phyloP scores from a whole-genome alignment of 2,113 vertebrate genomes.

The Lonchura striata region DNA sequence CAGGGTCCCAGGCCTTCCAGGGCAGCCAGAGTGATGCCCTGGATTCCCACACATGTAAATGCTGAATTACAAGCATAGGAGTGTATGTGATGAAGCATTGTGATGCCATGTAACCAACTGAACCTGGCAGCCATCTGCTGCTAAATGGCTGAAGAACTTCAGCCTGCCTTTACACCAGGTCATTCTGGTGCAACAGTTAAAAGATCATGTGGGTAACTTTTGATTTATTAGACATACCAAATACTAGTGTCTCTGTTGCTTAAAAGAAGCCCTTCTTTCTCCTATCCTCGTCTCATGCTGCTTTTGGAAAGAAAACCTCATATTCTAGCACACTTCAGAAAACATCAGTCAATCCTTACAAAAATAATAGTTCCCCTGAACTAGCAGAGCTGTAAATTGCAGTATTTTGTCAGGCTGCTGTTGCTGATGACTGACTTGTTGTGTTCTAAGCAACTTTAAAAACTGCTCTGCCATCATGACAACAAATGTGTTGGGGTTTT shows the following conservation, averaged over 20 bases:
- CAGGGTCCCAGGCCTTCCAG: too few relatives aligned
- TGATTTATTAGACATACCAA: background rate
- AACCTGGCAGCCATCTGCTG: background rate
- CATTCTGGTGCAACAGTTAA: background rate
- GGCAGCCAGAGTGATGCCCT: too few relatives aligned
- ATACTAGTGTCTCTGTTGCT: background rate
- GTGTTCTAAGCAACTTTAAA: background rate
- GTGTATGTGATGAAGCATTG: background rate
- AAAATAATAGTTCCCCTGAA: conserved; percentile 19
- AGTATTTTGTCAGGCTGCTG: conserved; percentile 24
- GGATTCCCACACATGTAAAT: too few relatives aligned
- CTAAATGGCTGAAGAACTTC: background rate
- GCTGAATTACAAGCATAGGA: background rate
- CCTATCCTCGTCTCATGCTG: background rate
- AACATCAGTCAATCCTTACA: background rate
- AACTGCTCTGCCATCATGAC: background rate
- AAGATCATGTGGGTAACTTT: background rate
- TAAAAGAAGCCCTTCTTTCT: background rate
- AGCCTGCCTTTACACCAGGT: background rate
- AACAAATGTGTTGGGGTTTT: background rate
- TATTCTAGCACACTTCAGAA: background rate
- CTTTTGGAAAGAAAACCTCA: background rate
- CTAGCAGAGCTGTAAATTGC: conserved; percentile 27
- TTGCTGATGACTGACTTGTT: background rate
- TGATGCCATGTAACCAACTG: background rate